Base-by-base conservation (phyloP, 2,888 invertebrate genomes). In the Rhaphigaster nebulosa region DNA sequence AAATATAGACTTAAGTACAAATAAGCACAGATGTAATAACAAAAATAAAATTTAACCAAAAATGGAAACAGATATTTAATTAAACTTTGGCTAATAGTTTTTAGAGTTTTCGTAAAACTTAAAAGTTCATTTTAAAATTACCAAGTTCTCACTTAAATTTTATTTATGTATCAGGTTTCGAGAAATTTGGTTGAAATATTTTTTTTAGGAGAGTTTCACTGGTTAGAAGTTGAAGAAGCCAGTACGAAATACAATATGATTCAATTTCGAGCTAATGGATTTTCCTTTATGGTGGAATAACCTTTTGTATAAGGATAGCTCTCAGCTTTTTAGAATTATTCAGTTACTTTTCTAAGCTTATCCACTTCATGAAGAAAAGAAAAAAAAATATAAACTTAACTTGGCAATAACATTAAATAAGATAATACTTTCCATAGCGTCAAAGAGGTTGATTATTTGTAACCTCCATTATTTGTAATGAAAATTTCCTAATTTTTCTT, bases 201-300 rank as follows among this genome's bases (percentile, higher is more conserved):
- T 54, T 54, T 60, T 60, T 60, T 29, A 15, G 29, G 29, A 29
- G 29, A 29, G 29, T 65, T 65, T 65, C 15, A 65, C 29, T 29
- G 65, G 29, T 65, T 29, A 29, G 29, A 29, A 29, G 65, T 65
- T 65, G 3, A 65, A 65, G 65, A 65, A 65, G 65, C 29, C 29
- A 65, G 65, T 65, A 29, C 10, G 65, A 65, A 65, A 65, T 65
- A 65, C 65, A 65, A 65, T 29, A 65, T 65, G 29, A 65, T 65
- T 65, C 65, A 65, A 65, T 65, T 65, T 29, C 15, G 29, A 29
- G 29, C 65, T 65, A 65, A 65, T 29, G 65, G 65, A 65, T 65
- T 65, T 65, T 29, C 29, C 65, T 65, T 65, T 65, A 29, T 29
- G 15, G n/a, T 0, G 65, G 65, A 65, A n/a, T 29, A 65, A 29